Percentiles rank a stretch among this genome's conserved stretches.
Conservation (phyloP, 2,113 vertebrate species). For the Arothron firmamentum region DNA sequence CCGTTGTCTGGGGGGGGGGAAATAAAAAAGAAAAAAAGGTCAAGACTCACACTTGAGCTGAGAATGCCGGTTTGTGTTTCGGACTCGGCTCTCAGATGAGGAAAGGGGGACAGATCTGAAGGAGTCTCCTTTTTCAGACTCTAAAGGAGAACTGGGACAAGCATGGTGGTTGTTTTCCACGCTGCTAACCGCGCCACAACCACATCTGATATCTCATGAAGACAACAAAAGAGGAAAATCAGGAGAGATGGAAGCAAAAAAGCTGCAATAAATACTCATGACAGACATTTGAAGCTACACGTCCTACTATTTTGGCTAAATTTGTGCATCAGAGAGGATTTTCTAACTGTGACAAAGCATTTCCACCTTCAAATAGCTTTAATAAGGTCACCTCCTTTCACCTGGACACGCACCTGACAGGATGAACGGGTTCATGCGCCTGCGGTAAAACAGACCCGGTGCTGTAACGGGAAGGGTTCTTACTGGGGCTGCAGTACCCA, state of each 20-base stretch:
- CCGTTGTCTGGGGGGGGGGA: too few relatives aligned
- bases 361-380: neutral
- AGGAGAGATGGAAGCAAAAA: neutral
- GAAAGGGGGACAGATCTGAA: slow-evolving; percentile 9
- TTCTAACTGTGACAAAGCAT: neutral
- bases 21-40: neutral
- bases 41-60: slow-evolving; percentile 82
- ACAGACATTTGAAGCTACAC: too few relatives aligned
- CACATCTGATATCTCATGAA: neutral
- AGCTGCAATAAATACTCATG: too few relatives aligned
- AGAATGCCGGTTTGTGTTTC: slow-evolving; percentile 86
- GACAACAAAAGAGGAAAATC: neutral
- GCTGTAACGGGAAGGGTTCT: slow-evolving; percentile 51
- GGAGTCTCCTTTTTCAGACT: neutral
- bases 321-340: neutral
- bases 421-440: slow-evolving; percentile 43
- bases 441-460: slow-evolving; percentile 25
- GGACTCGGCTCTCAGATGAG: slow-evolving; percentile 80
- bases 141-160: neutral
- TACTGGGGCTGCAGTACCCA: slow-evolving; percentile 68
- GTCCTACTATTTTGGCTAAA: neutral
- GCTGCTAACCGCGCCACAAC: too few relatives aligned
- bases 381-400: slow-evolving; percentile 72
- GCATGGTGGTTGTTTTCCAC: too few relatives aligned
- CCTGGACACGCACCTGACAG: slow-evolving; percentile 89